Percentiles rank a stretch among this genome's conserved stretches.
Conservation (phyloP, 2,888 invertebrate genomes). For the Scelioninae gen. 1 region DNA sequence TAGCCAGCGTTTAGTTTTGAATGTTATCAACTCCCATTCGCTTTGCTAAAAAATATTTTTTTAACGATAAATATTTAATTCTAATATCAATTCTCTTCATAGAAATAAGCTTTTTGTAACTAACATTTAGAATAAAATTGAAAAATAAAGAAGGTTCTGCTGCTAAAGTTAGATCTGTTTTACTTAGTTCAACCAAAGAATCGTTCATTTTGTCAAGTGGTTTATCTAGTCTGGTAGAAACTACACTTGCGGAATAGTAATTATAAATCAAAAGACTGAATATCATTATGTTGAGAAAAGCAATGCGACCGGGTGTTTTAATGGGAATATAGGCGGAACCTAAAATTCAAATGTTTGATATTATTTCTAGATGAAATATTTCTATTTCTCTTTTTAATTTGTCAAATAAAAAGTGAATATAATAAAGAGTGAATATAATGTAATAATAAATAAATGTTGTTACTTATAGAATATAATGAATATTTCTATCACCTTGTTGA, state of each 20-base stretch:
- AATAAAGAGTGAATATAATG: too few relatives aligned
- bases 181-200: constrained; percentile 76
- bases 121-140: constrained; percentile 68
- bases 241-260: constrained; percentile 80
- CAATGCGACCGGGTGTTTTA: constrained; percentile 76
- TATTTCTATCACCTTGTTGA: constrained; percentile 74
- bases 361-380: background rate
- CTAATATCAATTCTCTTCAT: too few relatives aligned
- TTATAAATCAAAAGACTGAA: constrained; percentile 79
- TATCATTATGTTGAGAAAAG: constrained; percentile 75
- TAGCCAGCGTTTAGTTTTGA: constrained; percentile 72
- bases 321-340: constrained; percentile 76
- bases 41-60: constrained; percentile 70
- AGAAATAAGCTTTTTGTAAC: too few relatives aligned
- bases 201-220: constrained; percentile 81
- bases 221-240: constrained; percentile 78
- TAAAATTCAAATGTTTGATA: constrained; percentile 43
- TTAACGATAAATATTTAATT: background rate
- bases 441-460: too few relatives aligned
- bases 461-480: too few relatives aligned
- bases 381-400: background rate
- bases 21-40: constrained; percentile 76
- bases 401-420: background rate
- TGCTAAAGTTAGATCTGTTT: constrained; percentile 74
- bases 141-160: constrained; percentile 77